Evolutionary conservation across 2,797 vertebrate species (phyloP).

Genomic region (Catharus ustulatus): DNA sequence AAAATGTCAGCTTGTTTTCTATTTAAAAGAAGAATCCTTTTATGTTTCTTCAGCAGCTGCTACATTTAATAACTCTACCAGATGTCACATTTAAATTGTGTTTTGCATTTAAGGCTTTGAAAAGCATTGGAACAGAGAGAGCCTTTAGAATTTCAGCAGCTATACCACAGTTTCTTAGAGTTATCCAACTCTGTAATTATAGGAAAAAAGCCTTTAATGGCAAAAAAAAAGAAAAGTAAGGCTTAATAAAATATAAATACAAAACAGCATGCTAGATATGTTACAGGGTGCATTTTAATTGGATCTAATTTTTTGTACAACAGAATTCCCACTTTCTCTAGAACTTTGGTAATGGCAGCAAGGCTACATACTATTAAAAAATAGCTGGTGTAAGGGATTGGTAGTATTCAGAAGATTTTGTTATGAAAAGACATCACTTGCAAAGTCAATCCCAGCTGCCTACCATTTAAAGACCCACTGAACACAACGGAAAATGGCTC

Average conservation of each 20-base stretch:
- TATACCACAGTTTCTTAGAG: neutral
- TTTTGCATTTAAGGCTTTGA: conserved; percentile 21
- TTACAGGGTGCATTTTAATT: neutral
- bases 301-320: neutral
- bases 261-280: neutral
- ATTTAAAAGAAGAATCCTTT: conserved; percentile 29
- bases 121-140: neutral
- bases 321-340: neutral
- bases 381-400: neutral
- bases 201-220: neutral
- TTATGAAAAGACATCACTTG: neutral
- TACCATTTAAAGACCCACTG: neutral
- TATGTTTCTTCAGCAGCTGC: conserved; percentile 35
- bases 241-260: neutral
- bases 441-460: neutral
- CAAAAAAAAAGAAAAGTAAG: neutral
- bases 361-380: neutral
- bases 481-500: neutral
- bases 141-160: conserved; percentile 3
- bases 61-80: conserved; percentile 50
- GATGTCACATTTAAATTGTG: conserved; percentile 51
- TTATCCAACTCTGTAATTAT: neutral
- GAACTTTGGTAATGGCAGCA: neutral
- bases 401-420: neutral
- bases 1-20: conserved; percentile 30